Percentiles rank a stretch among this genome's conserved stretches.
Evolutionary conservation across 2,113 vertebrate genomes (phyloP).

Genomic region (Seriola dumerili): DNA sequence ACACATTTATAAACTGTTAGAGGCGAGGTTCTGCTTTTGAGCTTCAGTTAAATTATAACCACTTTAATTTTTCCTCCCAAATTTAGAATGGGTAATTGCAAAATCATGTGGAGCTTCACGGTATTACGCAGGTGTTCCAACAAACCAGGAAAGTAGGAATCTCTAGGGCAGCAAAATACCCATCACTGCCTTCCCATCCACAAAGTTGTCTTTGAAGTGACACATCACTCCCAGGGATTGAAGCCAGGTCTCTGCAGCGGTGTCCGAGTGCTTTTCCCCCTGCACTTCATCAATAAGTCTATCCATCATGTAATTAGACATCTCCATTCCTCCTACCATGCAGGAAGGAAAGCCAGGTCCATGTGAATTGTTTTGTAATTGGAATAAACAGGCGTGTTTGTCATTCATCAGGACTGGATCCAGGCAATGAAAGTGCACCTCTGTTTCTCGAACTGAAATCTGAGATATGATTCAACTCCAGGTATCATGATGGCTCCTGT

Average conservation of each 20-base stretch:
- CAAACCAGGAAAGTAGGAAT: slow-evolving; percentile 26
- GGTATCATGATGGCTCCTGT: slow-evolving; percentile 14
- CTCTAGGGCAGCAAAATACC: slow-evolving; percentile 11
- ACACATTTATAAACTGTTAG: neutral
- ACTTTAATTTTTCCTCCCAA: neutral
- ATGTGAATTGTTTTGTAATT: slow-evolving; percentile 16
- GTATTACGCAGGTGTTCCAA: neutral
- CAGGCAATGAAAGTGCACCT: slow-evolving; percentile 6
- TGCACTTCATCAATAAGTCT: slow-evolving; percentile 29
- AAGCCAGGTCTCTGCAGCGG: slow-evolving; percentile 31
- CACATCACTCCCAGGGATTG: slow-evolving; percentile 40
- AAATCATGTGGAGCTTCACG: neutral
- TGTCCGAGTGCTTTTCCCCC: neutral
- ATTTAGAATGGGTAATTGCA: neutral
- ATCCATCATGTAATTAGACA: slow-evolving; percentile 53
- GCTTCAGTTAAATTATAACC: neutral
- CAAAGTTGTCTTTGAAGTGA: slow-evolving; percentile 53
- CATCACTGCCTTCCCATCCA: slow-evolving; percentile 14
- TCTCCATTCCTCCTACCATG: slow-evolving; percentile 10
- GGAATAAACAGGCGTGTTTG: slow-evolving; percentile 46
- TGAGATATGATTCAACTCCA: slow-evolving; percentile 32
- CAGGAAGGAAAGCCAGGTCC: slow-evolving; percentile 1
- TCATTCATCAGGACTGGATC: slow-evolving; percentile 47
- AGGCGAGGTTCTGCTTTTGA: neutral
- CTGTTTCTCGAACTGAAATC: slow-evolving; percentile 23